phyloP scores from a whole-genome alignment of 2,113 vertebrate genomes.

The Prunella fulvescens region DNA sequence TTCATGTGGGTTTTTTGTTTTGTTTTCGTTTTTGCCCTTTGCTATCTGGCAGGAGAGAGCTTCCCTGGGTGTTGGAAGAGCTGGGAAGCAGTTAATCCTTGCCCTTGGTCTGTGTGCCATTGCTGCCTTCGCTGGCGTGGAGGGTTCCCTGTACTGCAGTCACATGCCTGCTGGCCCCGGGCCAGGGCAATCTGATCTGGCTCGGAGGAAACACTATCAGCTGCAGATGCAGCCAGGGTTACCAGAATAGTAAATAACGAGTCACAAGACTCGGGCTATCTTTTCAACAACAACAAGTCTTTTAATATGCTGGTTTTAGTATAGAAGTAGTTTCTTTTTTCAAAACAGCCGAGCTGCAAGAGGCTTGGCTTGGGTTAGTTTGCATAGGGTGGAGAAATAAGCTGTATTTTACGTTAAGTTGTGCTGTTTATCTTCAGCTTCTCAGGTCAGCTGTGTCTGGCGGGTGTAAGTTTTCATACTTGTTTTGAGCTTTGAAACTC shows the following conservation, averaged over 20 bases:
- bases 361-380: neutral
- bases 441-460: neutral
- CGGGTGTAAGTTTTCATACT: neutral
- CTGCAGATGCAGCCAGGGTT: conserved; percentile 75
- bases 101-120: conserved; percentile 48
- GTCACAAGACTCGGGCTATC: conserved; percentile 68
- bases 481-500: neutral
- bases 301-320: conserved; percentile 67
- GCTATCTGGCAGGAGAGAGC: neutral
- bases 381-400: neutral
- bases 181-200: conserved; percentile 73
- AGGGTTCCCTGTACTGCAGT: conserved; percentile 75
- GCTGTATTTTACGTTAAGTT: neutral
- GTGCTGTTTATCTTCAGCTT: neutral
- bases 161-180: conserved; percentile 76
- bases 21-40: neutral
- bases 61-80: neutral
- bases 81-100: conserved; percentile 48
- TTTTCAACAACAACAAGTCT: conserved; percentile 76
- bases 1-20: neutral
- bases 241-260: conserved; percentile 91
- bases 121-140: conserved; percentile 52
- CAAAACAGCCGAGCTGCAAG: neutral
- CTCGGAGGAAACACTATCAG: conserved; percentile 78
- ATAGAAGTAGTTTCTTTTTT: conserved; percentile 8